phyloP scores from a whole-genome alignment of 2,888 invertebrate species.

The Tenodera sinensis region DNA sequence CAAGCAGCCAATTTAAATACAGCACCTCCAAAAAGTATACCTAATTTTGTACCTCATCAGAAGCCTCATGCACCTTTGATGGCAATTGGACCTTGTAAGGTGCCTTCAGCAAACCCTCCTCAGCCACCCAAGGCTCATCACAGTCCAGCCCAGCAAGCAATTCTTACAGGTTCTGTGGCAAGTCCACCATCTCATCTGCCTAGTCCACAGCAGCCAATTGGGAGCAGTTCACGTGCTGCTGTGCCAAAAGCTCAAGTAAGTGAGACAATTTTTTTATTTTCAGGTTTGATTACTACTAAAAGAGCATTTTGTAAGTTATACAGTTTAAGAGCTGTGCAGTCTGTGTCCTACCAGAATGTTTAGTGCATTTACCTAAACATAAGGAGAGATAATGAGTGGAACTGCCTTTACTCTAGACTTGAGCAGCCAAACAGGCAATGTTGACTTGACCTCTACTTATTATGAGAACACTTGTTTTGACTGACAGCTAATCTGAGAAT shows the following conservation, averaged over 20 bases:
- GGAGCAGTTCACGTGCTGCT: conserved; percentile 40
- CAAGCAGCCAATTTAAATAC: conserved; percentile 40
- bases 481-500: too few species aligned
- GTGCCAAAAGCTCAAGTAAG: conserved; percentile 27
- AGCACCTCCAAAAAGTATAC: neutral
- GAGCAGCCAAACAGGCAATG: too few species aligned
- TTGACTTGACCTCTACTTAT: too few species aligned
- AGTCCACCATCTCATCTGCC: conserved; percentile 53
- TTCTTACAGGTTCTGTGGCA: conserved; percentile 46
- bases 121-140: conserved; percentile 37
- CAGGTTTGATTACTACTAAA: too few species aligned
- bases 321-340: too few species aligned
- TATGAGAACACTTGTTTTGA: too few species aligned
- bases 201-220: conserved; percentile 48
- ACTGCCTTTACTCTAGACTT: too few species aligned
- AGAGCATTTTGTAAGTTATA: too few species aligned
- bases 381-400: too few species aligned
- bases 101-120: conserved; percentile 32
- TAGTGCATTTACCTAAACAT: too few species aligned
- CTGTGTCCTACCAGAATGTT: too few species aligned
- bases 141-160: conserved; percentile 25
- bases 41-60: conserved; percentile 31
- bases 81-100: conserved; percentile 28
- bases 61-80: conserved; percentile 31
- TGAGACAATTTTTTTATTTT: neutral